Evolutionary conservation across 92 coral and sea anemone genomes (phyloP).

Genomic region (Porites rus): DNA sequence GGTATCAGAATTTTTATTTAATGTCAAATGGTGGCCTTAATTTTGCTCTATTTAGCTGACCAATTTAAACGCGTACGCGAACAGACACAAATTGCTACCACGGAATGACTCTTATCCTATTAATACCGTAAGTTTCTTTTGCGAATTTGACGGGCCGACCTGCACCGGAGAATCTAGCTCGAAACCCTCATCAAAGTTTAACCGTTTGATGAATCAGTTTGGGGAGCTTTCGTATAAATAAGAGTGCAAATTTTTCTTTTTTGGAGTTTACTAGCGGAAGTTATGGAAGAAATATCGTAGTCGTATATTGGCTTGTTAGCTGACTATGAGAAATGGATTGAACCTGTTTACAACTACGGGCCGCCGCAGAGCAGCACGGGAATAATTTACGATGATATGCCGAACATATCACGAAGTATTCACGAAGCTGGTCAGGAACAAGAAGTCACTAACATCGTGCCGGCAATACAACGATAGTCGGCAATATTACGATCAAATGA

Average conservation of each 20-base stretch:
- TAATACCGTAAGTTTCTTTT: too few species aligned
- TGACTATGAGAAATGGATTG: neutral
- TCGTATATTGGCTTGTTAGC: neutral
- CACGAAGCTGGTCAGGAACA: constrained; percentile 1
- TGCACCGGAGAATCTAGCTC: too few species aligned
- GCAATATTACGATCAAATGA: neutral
- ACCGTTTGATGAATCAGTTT: too few species aligned
- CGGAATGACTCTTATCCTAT: too few species aligned
- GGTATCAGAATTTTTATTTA: constrained; percentile 64
- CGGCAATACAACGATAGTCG: neutral
- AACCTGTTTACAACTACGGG: neutral
- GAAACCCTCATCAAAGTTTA: too few species aligned
- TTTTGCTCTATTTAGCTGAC: neutral
- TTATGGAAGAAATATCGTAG: neutral
- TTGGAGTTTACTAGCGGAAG: constrained; percentile 6
- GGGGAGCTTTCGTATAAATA: too few species aligned
- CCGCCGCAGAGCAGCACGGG: constrained; percentile 25
- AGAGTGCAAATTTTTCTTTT: neutral
- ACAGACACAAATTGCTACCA: too few species aligned
- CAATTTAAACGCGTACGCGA: too few species aligned
- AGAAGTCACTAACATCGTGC: too few species aligned
- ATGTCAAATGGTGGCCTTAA: neutral
- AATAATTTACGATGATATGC: neutral
- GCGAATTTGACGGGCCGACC: too few species aligned
- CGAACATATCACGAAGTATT: constrained; percentile 10